Conservation (phyloP, 2,113 vertebrate genomes). For the Centropus unirufus region DNA sequence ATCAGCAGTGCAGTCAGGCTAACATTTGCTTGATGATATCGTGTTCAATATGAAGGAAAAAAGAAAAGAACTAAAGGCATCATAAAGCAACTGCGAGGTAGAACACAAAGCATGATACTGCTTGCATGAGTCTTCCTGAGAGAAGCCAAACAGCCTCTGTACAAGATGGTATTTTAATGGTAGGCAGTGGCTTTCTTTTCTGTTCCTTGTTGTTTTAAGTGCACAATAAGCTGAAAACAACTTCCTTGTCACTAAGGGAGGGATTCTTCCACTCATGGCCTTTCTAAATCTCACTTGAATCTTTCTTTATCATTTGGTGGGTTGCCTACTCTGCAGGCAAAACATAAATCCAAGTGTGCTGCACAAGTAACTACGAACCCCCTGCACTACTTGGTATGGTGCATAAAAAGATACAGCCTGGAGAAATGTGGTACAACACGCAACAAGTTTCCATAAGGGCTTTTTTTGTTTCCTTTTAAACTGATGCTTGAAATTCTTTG, state of each 20-base stretch:
- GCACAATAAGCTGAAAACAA: not conserved
- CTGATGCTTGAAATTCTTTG: not conserved
- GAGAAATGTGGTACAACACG: not conserved
- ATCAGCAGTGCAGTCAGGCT: not conserved
- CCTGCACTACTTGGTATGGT: not conserved
- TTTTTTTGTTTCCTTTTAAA: not conserved
- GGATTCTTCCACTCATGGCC: not conserved
- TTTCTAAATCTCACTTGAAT: not conserved
- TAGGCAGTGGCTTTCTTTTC: not conserved
- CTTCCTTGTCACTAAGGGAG: not conserved
- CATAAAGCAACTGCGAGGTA: not conserved
- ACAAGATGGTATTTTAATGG: not conserved
- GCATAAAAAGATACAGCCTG: not conserved
- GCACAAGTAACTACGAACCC: not conserved
- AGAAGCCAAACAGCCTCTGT: not conserved
- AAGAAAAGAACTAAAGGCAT: not conserved
- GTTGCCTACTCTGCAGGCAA: not conserved
- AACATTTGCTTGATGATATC: not conserved
- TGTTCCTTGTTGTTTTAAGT: not conserved
- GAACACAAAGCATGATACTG: not conserved
- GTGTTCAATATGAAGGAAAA: not conserved
- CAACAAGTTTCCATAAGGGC: not conserved
- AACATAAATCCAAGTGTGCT: not conserved
- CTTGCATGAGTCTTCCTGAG: not conserved
- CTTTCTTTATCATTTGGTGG: not conserved